Conservation (phyloP, 2,797 vertebrate species). For the Melanotaenia parkinsoni region DNA sequence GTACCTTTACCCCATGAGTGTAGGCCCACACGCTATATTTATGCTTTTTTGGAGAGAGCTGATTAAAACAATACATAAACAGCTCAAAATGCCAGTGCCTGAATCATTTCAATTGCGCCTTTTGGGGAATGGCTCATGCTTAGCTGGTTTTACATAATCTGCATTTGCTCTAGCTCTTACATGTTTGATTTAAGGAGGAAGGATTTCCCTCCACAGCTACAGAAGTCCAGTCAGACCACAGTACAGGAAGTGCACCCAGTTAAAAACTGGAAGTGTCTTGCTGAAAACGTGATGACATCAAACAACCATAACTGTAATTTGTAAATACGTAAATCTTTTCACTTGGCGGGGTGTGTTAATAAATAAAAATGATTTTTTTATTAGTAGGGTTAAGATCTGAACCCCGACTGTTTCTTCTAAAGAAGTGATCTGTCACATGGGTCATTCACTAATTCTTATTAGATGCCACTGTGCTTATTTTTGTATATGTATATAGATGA, state of each 20-base stretch:
- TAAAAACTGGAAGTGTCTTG: not conserved
- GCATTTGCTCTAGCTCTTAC: not conserved
- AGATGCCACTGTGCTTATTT: not conserved
- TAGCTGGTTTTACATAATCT: not conserved
- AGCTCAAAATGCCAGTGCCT: not conserved
- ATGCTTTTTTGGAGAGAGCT: not conserved
- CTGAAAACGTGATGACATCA: not conserved
- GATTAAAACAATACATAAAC: not conserved
- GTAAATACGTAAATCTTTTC: too few species aligned
- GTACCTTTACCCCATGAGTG: too few species aligned
- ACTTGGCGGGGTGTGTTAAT: too few species aligned
- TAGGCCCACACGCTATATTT: not conserved
- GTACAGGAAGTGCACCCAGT: not conserved
- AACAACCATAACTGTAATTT: not conserved
- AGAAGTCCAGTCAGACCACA: not conserved
- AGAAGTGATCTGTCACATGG: not conserved
- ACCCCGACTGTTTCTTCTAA: not conserved
- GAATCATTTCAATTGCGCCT: too few species aligned
- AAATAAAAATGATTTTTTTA: not conserved
- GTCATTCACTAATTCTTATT: not conserved
- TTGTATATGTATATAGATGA: too few species aligned
- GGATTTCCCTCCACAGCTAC: too few species aligned
- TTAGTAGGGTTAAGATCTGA: not conserved
- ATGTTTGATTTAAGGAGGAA: not conserved
- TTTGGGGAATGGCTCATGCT: not conserved